Evolutionary conservation across 2,888 invertebrate species (phyloP), one percentile per base, ranked within the genome.

Genomic region (Noctua comes): DNA sequence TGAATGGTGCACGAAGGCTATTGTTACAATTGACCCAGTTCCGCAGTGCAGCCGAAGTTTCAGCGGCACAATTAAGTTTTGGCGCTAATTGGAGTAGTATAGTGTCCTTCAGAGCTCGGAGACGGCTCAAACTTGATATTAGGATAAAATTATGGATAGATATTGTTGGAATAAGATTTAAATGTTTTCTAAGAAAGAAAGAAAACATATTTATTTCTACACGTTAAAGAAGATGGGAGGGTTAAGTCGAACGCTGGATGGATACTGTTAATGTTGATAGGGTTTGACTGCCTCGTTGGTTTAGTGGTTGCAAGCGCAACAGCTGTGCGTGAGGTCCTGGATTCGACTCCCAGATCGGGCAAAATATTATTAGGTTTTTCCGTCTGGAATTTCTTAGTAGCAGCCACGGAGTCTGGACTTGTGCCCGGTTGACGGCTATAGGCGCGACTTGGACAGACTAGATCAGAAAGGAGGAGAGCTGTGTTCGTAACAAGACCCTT

Each of bases 21-120:
- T 85, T 77, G 77, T 85, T 54, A 69, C 57, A 54, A 62, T 43
- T 66, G 76, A 85, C 86, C 83, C 51, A 85, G 11, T 85, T 83
- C n/a, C 21, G n/a, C 5, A n/a, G 62, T 57, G 68, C 64, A 59
- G 70, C 43, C 68, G 59, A 83, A 83, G 82, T 83, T 85, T 71
- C 57, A 51, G 57, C 40, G 66, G 7, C 36, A 77, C 71, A 76
- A 66, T 81, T 76, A 85, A 82, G 83, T 83, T 83, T 73, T 65
- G 64, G 77, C 59, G 21, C 73, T 83, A 85, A 83, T 83, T 83
- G 73, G 86, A 66, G 48, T 48, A 51, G 70, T 57, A 18, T 40
- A 75, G 64, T n/a, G 46, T 70, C 48, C 72, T 84, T 40, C 57
- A 66, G 76, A 31, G 48, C n/a, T 68, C 11, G 18, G 69, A 59